These are phyloP conservation scores for Clytia hemisphaerica DNA, from an alignment of 30 jellyfish, hydroid and myxozoan species.

Conservation along the genomic window DNA sequence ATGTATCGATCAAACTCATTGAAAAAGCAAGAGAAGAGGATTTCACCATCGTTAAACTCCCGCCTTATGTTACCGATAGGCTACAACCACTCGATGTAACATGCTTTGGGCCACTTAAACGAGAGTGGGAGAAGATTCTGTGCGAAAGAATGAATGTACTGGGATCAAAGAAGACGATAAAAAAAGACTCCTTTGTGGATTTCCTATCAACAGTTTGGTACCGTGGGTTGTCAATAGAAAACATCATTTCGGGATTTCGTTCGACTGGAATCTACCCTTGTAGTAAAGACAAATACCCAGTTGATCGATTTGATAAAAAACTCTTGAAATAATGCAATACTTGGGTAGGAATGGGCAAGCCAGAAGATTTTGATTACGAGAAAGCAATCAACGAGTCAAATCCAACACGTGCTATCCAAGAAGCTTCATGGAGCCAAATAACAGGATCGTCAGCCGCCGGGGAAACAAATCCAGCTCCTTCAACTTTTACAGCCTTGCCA, in stretches of 20 bases:
- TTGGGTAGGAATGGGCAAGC: constrained; percentile 13
- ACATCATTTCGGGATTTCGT: background rate
- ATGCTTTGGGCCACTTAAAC: constrained; percentile 22
- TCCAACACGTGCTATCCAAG: constrained; percentile 1
- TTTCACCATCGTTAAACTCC: constrained; percentile 31
- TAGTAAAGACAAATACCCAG: background rate
- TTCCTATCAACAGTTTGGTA: constrained; percentile 9
- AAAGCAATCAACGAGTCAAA: background rate
- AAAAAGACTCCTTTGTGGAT: background rate
- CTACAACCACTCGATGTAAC: constrained; percentile 46
- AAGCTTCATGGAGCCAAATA: background rate
- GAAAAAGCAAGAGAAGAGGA: constrained; percentile 38
- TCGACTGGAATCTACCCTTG: constrained; percentile 1
- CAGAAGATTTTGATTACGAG: constrained; percentile 9
- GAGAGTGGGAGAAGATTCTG: constrained; percentile 13
- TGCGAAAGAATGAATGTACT: background rate
- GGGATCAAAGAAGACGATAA: constrained; percentile 24
- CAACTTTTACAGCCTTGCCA: no score
- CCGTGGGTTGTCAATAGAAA: background rate
- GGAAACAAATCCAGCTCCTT: no score
- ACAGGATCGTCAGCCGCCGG: no score
- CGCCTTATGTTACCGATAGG: constrained; percentile 22
- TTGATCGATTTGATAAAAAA: background rate
- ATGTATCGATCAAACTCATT: constrained; percentile 22
- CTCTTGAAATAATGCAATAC: background rate